Base-by-base conservation (phyloP, 2,797 vertebrate genomes). In the Lepilemur septentrionalis region DNA sequence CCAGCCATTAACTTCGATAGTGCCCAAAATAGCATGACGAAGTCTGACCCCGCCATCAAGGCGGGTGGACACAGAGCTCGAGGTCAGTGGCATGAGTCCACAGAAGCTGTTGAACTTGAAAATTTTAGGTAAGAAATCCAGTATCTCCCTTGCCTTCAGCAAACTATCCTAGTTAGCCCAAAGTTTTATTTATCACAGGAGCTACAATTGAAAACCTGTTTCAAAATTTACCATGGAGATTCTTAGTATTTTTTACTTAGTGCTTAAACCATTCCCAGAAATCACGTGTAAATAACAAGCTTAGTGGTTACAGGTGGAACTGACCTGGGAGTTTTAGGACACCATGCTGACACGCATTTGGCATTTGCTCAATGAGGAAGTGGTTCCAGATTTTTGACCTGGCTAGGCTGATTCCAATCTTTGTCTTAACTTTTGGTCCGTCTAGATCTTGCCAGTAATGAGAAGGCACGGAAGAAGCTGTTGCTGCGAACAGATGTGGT, bases 51-150 rank as follows among this genome's bases (percentile, higher is more conserved):
- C 2, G 3, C 98, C 95, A 59, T 98, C 95, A 97, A 95, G 94
- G 61, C 84, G n/a, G 98, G 97, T 95, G 97, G 96, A 90, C 96
- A 48, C 93, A 98, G 96, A 81, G 97, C 79, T 82, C 96, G 4
- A 78, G 96, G 90, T 91, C 98, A 98, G 18, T 98, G 98, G 82
- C 98, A 98, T 69, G 92, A 98, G 94, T 98, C 96, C 95, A 97
- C 87, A n/a, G 99, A 99, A 98, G 98, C 98, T 59, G 96, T 98
- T 70, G 99, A 99, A 93, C 99, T 99, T 98, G 99, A 99, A 93
- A 99, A 99, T 95, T 99, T 99, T 95, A 99, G 99, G 99, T 99
- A 98, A 96, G 96, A 95, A 96, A 72, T 50, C 30, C 32, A 20
- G 32, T 7, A 12, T 75, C 57, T 46, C 20, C 52, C 10, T 85